phyloP scores from a whole-genome alignment of 1,140 invertebrate species.

The Neodiprion lecontei region DNA sequence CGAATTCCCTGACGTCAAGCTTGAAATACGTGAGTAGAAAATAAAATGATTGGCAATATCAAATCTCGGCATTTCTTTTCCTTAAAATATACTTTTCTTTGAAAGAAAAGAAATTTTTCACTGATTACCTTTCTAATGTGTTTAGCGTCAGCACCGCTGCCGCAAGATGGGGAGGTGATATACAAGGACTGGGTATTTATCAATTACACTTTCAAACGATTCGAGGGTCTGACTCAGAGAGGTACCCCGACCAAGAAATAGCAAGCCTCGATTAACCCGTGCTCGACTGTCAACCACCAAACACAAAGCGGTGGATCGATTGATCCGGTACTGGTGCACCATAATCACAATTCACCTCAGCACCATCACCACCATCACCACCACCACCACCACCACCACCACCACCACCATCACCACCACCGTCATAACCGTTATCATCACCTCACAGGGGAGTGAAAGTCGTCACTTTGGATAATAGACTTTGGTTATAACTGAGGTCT shows the following conservation, averaged over 20 bases:
- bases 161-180: constrained; percentile 83
- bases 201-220: constrained; percentile 99
- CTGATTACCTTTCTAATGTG: constrained; percentile 16
- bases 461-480: not conserved
- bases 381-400: not conserved
- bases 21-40: constrained; percentile 92
- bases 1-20: constrained; percentile 98
- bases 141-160: constrained; percentile 80
- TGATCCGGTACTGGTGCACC: constrained; percentile 54
- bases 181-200: constrained; percentile 99
- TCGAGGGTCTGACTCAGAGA: constrained; percentile 93
- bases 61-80: constrained; percentile 13
- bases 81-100: not conserved
- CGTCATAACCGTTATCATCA: not conserved
- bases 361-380: not conserved
- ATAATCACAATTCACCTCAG: constrained; percentile 19
- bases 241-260: constrained; percentile 82
- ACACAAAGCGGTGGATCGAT: constrained; percentile 35
- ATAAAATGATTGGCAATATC: constrained; percentile 8
- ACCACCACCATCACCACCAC: not conserved
- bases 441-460: not conserved
- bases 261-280: constrained; percentile 46
- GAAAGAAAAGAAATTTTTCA: not conserved
- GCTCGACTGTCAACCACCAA: constrained; percentile 43
- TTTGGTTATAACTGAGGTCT: not conserved